phyloP scores from a whole-genome alignment of 2,113 vertebrate genomes.

The Chionis minor region DNA sequence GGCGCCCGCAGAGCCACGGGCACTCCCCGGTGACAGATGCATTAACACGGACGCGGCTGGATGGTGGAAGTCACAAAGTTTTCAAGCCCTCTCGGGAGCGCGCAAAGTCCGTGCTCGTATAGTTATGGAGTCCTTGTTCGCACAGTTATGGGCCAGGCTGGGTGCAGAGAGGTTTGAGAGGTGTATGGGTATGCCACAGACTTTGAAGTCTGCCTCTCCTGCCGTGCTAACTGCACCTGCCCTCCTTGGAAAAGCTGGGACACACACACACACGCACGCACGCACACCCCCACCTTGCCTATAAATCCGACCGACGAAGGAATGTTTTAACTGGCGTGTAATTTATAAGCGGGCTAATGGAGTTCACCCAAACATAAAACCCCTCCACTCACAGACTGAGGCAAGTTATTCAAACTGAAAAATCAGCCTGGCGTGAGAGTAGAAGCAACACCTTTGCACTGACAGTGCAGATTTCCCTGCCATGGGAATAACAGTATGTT shows the following conservation, averaged over 20 bases:
- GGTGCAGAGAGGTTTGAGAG: neutral
- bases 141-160: neutral
- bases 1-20: neutral
- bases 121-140: neutral
- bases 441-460: neutral
- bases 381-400: neutral
- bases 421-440: neutral
- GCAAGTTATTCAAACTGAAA: neutral
- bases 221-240: neutral
- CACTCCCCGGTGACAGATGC: neutral
- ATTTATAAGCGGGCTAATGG: neutral
- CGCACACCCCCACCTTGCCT: fast-evolving
- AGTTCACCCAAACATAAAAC: neutral
- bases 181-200: neutral
- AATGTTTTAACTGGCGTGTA: neutral
- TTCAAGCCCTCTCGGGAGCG: neutral
- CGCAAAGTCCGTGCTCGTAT: fast-evolving
- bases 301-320: neutral
- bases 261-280: too few relatives aligned
- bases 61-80: neutral
- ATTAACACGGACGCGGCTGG: neutral
- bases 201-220: neutral
- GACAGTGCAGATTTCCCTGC: neutral
- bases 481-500: neutral
- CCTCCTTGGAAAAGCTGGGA: neutral